These are phyloP conservation scores for Poecilia gillii DNA, from an alignment of 2,797 vertebrate species.

Conservation along the genomic window DNA sequence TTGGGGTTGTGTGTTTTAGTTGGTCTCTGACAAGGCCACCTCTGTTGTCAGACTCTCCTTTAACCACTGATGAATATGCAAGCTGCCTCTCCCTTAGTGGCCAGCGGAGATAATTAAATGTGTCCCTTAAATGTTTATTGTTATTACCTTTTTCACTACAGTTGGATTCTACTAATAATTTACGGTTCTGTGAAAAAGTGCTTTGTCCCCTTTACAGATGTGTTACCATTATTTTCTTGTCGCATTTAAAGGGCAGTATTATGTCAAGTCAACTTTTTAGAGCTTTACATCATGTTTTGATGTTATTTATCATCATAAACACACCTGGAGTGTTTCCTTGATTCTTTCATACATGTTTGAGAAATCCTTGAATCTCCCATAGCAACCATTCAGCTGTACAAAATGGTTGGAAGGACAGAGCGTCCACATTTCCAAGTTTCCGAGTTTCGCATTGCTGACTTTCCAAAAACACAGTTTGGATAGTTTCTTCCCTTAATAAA, in stretches of 20 bases:
- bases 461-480: background rate
- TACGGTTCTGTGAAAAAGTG: background rate
- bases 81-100: slow-evolving; percentile 35
- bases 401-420: too few species aligned
- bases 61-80: slow-evolving; percentile 61
- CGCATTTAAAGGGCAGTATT: background rate
- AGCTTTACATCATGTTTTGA: too few species aligned
- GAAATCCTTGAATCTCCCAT: too few species aligned
- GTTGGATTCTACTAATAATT: background rate
- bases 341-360: too few species aligned
- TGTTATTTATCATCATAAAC: too few species aligned
- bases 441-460: too few species aligned
- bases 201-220: background rate
- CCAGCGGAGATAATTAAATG: slow-evolving; percentile 49
- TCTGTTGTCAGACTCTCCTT: slow-evolving; percentile 66
- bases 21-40: slow-evolving; percentile 59
- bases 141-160: background rate
- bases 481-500: background rate
- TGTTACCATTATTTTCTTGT: background rate
- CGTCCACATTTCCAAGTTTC: too few species aligned
- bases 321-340: too few species aligned
- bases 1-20: slow-evolving; percentile 48
- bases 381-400: too few species aligned
- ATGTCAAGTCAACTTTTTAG: too few species aligned
- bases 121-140: slow-evolving; percentile 53